phyloP scores from a whole-genome alignment of 1,140 invertebrate genomes.

The Drosophila gunungcola region DNA sequence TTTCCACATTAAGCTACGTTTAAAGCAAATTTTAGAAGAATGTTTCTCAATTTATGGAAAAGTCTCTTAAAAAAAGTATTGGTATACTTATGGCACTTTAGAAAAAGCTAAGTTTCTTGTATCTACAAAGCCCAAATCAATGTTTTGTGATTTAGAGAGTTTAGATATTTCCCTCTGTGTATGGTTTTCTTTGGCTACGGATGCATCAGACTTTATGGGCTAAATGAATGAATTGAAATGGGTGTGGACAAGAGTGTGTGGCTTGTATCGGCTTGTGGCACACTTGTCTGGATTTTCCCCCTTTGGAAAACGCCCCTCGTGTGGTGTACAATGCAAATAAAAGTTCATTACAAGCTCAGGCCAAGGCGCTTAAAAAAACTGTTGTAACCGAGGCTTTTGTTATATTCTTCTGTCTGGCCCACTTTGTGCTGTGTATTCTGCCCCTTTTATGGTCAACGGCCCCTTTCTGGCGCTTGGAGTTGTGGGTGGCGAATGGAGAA shows the following conservation, averaged over 20 bases:
- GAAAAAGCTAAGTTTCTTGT: too few relatives aligned
- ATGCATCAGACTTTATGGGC: conserved; percentile 58
- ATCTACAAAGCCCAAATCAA: too few relatives aligned
- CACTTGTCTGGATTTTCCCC: conserved; percentile 43
- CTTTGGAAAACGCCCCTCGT: not conserved
- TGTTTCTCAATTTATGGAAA: too few relatives aligned
- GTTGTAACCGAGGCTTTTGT: conserved; percentile 47
- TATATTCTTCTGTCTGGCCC: conserved; percentile 34
- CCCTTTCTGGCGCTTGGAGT: conserved; percentile 35
- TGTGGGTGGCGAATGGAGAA: conserved; percentile 40
- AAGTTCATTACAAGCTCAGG: conserved; percentile 76
- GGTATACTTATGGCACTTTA: too few relatives aligned
- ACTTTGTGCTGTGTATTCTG: conserved; percentile 41
- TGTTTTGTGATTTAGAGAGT: too few relatives aligned
- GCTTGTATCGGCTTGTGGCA: conserved; percentile 78
- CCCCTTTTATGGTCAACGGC: conserved; percentile 71
- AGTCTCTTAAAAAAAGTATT: too few relatives aligned
- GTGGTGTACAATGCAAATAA: conserved; percentile 72
- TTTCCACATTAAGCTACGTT: too few relatives aligned
- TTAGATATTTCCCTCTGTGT: conserved; percentile 11
- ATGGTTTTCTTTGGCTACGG: conserved; percentile 49
- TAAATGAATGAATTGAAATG: conserved; percentile 82
- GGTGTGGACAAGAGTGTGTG: conserved; percentile 49
- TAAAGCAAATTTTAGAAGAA: too few relatives aligned
- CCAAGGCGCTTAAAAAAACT: conserved; percentile 67